phyloP scores from a whole-genome alignment of 2,113 vertebrate genomes.

The Verasper variegatus region DNA sequence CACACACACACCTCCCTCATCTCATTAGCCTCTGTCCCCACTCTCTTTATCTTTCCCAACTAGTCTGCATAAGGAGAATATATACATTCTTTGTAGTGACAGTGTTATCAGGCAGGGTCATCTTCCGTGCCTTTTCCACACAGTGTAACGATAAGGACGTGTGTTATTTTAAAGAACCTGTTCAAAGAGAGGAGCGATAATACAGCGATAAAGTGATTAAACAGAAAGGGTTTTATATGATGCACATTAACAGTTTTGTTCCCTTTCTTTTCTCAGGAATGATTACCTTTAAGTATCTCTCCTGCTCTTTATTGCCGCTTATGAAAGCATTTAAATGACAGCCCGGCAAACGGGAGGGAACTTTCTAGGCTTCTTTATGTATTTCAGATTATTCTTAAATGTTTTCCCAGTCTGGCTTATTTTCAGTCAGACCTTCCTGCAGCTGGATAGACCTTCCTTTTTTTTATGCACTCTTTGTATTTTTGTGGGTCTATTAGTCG shows the following conservation, averaged over 20 bases:
- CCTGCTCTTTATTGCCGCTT: conserved; percentile 61
- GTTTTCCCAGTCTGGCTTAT: conserved; percentile 25
- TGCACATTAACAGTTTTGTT: conserved; percentile 74
- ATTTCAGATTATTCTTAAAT: conserved; percentile 47
- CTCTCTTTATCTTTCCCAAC: conserved; percentile 71
- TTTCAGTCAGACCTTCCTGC: conserved; percentile 3
- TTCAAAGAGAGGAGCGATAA: conserved; percentile 73
- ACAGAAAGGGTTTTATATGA: conserved; percentile 72
- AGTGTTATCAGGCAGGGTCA: conserved; percentile 73
- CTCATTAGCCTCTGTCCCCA: conserved; percentile 77
- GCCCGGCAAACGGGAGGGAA: conserved; percentile 44
- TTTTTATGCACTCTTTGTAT: conserved; percentile 27
- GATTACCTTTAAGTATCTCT: conserved; percentile 71
- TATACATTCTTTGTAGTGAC: conserved; percentile 76
- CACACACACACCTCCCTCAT: conserved; percentile 46
- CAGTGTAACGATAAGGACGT: conserved; percentile 66
- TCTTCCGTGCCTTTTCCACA: conserved; percentile 57
- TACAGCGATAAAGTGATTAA: conserved; percentile 72
- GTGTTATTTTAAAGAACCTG: conserved; percentile 74
- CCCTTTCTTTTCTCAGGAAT: conserved; percentile 66
- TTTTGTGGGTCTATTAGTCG: conserved; percentile 25
- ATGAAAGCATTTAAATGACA: conserved; percentile 65
- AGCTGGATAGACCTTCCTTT: conserved; percentile 14
- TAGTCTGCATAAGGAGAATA: conserved; percentile 71
- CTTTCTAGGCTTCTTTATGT: conserved; percentile 51